These are phyloP conservation scores for Lepus timidus DNA, from an alignment of 2,113 vertebrate species.

Conservation along the genomic window DNA sequence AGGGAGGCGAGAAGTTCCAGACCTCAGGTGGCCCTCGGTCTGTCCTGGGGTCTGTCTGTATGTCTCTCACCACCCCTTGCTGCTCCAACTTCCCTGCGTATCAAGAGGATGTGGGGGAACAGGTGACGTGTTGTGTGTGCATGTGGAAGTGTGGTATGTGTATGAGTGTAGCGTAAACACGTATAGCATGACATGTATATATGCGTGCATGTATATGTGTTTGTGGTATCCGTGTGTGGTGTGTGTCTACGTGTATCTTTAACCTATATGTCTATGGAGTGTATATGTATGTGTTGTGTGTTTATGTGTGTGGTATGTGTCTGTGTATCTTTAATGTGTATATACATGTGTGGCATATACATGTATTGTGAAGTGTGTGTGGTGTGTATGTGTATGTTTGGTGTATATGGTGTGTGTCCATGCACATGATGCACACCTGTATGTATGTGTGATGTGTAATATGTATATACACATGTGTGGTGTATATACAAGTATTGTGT, in stretches of 20 bases:
- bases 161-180: background rate
- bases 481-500: background rate
- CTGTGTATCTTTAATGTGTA: background rate
- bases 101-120: background rate
- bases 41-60: background rate
- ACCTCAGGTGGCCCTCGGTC: background rate
- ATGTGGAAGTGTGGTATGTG: background rate
- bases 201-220: background rate
- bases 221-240: background rate
- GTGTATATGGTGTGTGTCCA: no score
- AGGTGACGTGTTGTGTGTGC: background rate
- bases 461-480: no score
- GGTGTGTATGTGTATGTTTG: background rate
- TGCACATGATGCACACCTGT: background rate
- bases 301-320: background rate
- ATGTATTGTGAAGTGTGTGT: background rate
- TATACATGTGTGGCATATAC: background rate
- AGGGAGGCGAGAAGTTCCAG: background rate
- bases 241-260: background rate
- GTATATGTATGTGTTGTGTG: background rate
- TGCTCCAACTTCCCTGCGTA: background rate
- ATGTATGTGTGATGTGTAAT: no score
- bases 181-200: background rate
- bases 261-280: background rate
- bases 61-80: no score